Base-by-base conservation (phyloP, 1,140 invertebrate species). In the Plectus sambesii region DNA sequence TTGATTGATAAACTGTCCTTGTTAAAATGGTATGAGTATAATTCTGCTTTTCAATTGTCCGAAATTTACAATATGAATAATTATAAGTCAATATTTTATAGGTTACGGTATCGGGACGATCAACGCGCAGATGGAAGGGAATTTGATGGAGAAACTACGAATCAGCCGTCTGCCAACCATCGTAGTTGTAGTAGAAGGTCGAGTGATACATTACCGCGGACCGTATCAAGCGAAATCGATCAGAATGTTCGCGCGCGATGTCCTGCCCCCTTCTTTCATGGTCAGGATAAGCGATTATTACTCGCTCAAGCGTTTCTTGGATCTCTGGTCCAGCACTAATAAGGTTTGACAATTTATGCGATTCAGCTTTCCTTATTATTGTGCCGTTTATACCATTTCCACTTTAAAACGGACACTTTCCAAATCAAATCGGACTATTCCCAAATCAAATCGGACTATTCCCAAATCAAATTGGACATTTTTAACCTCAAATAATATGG, bases 61-160 rank as follows among this genome's bases (percentile, higher is more conserved):
- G n/a, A n/a, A n/a, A n/a, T n/a, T n/a, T n/a, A n/a, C n/a, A n/a
- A n/a, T n/a, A n/a, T n/a, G n/a, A n/a, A n/a, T n/a, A n/a, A n/a
- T n/a, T n/a, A n/a, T n/a, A n/a, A n/a, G n/a, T n/a, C n/a, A n/a
- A n/a, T n/a, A n/a, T n/a, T n/a, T 58, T 63, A 8, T 35, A 61
- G 60, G 61, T 5, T 64, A 64, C 30, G 62, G 62, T 9, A 48
- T 64, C 19, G 62, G 53, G 0, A 64, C 62, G 4, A 58, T 66
- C 3, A 64, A 64, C 42, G 59, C 60, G 3, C 44, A 58, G 23
- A 43, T 29, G 3, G 62, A 64, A 19, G 55, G 61, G 12, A 63
- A 60, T 50, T 46, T 64, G 6, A 43, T 66, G 9, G 63, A 66
- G 33, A 64, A 62, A 35, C 48, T 64, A 33, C 40, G 62, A n/a